phyloP scores from a whole-genome alignment of 1,140 invertebrate species.

The Lepidurus arcticus region DNA sequence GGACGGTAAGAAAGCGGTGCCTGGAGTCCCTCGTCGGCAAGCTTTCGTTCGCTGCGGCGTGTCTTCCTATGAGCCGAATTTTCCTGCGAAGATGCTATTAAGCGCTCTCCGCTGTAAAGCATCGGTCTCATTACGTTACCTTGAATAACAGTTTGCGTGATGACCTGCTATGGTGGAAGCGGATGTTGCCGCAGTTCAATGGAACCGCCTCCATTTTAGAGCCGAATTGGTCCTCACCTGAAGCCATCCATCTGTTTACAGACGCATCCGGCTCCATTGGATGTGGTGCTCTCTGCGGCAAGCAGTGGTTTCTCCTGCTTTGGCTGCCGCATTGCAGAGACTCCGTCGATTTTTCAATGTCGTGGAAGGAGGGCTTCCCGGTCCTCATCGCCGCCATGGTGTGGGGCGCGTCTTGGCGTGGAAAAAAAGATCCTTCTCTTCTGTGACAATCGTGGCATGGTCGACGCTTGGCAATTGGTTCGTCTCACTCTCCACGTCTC shows the following conservation, averaged over 20 bases:
- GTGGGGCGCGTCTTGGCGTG: not conserved
- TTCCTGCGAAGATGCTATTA: not conserved
- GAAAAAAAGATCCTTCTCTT: not conserved
- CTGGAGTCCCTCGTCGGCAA: not conserved
- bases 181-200: not conserved
- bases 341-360: not conserved
- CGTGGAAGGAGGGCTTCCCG: slow-evolving; percentile 19
- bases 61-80: not conserved
- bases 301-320: not conserved
- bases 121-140: not conserved
- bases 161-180: not conserved
- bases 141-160: not conserved
- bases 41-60: not conserved
- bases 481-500: not conserved
- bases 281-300: not conserved
- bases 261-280: slow-evolving; percentile 21
- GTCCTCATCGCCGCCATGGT: not conserved
- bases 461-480: not conserved
- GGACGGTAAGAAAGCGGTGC: not conserved
- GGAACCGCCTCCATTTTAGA: not conserved
- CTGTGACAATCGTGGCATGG: not conserved
- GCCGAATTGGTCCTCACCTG: not conserved
- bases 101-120: not conserved
- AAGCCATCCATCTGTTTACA: not conserved
- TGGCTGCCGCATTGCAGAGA: not conserved